A percentile compares a stretch with the other conserved stretches of the same genome.
Conservation (phyloP, 2,797 vertebrate genomes). For the Cephalopachus bancanus region DNA sequence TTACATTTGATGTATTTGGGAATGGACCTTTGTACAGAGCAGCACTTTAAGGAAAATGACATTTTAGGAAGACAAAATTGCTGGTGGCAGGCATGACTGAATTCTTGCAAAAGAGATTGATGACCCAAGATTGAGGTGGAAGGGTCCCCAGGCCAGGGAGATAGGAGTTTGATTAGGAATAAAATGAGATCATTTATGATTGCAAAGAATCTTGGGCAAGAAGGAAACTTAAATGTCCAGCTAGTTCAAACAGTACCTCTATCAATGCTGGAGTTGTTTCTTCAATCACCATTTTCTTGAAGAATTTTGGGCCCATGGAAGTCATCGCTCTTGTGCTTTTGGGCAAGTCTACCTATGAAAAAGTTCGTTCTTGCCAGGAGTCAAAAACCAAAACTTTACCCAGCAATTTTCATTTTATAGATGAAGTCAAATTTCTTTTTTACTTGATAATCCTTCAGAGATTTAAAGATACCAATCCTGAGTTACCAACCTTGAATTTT, state of each 20-base stretch:
- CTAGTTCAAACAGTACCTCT: neutral
- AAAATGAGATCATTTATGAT: neutral
- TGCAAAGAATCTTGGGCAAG: neutral
- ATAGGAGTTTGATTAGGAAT: neutral
- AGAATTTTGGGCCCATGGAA: neutral
- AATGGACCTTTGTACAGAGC: neutral
- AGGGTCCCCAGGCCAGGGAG: neutral
- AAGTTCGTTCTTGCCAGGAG: neutral
- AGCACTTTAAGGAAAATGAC: neutral
- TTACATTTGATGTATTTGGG: accelerated
- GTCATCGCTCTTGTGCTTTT: neutral
- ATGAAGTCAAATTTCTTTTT: neutral
- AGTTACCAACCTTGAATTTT: neutral
- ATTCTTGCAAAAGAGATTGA: neutral
- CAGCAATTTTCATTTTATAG: neutral
- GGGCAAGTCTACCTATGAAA: neutral
- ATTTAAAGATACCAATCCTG: neutral
- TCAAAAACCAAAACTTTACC: neutral
- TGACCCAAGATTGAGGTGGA: neutral
- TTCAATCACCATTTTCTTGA: neutral
- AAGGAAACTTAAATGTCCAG: neutral
- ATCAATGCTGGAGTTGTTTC: neutral
- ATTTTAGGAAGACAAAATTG: neutral
- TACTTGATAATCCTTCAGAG: too few species aligned
- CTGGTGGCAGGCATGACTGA: neutral